Base-by-base conservation (phyloP, 2,888 invertebrate species). In the Mimachlamys varia region DNA sequence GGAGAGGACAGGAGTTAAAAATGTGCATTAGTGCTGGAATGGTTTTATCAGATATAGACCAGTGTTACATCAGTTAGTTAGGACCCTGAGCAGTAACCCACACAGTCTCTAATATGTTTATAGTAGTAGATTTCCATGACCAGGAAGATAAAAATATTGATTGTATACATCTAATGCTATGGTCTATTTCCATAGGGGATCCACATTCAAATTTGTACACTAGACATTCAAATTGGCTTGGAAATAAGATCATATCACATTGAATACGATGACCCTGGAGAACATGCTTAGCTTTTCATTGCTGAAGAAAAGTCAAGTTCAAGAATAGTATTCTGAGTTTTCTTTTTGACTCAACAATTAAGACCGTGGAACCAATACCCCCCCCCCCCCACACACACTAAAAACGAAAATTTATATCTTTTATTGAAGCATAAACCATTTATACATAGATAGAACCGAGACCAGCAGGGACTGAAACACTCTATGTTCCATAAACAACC, bases 131-230 rank as follows among this genome's bases (percentile, higher is more conserved):
- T 33, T 76, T 76, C 76, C 76, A 76, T 76, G 76, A 76, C 76
- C 76, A 76, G 76, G 33, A 76, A 76, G 76, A 76, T 76, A 76
- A 27, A 76, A 76, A 76, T 76, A 76, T 76, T 76, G 76, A 76
- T 76, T 76, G 76, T 76, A 76, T 76, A 27, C 76, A 76, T 33
- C 76, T 76, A 76, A 76, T 76, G 76, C 76, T 76, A 76, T 76
- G 76, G 76, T 15, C 76, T 33, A 76, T 27, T 33, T 76, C 76
- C 76, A 76, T 33, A 33, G 76, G 76, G 76, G 27, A 12, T 33
- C 33, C 27, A 76, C 76, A 76, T 76, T 76, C 76, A 76, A 76
- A 76, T 27, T 76, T 76, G 76, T 76, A 76, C 76, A 33, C 76
- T 76, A 76, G 76, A 76, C 76, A 76, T 76, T 76, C 76, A 76